Evolutionary conservation across 2,113 vertebrate genomes (phyloP), one percentile per base, ranked within the genome.

Genomic region (Bagarius yarrelli): DNA sequence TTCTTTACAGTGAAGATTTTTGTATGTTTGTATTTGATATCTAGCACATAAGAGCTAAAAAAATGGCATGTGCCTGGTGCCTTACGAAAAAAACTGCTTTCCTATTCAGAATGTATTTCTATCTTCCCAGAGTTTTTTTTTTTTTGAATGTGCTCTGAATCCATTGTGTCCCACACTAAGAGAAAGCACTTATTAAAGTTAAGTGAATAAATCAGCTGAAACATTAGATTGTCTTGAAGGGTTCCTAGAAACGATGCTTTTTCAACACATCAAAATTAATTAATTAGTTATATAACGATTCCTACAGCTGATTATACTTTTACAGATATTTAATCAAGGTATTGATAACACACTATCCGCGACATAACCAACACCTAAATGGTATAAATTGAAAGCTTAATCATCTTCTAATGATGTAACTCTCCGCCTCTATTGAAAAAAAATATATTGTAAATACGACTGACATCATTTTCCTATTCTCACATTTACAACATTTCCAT

Each of bases 381-480:
- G 8, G 32, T 57, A 5, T 71, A 5, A 30, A 60, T 8, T 23
- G 40, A 50, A n/a, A 32, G 56, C 5, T 14, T 21, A 32, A 19
- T 76, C n/a, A 19, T 52, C 52, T n/a, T 63, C 18, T 3, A 44
- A 63, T 30, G 23, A 56, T 69, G 52, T 19, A 52, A 55, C 25
- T 44, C 47, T 76, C 18, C n/a, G 14, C 14, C 8, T 36, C 23
- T 15, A 36, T 25, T 34, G 40, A 44, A 15, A 5, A 61, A 59
- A 47, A 8, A 47, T 47, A 47, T 47, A n/a, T 30, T 53, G 44
- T 21, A 12, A 9, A 1, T 81, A 73, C 61, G 77, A 50, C 59
- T 19, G 18, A 85, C 52, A 77, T 69, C 73, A 73, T 80, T 73
- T 19, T 66, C 25, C 72, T 75, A 66, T 63, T 71, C 25, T 32